Evolutionary conservation across 2,888 invertebrate genomes (phyloP).

Genomic region (Microdon myrmicae): DNA sequence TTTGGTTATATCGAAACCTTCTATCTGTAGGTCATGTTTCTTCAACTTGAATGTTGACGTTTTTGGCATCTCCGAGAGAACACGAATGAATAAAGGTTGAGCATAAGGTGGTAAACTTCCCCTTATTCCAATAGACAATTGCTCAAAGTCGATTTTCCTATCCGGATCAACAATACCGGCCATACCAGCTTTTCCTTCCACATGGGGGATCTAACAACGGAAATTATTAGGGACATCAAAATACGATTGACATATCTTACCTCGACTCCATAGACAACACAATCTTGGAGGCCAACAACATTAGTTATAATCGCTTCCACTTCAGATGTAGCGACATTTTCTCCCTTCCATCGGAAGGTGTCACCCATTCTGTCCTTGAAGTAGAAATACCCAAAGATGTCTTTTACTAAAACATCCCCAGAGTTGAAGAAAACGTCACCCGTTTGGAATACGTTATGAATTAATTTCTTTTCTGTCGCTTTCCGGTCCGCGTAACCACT

Average conservation of each 20-base stretch:
- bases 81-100: conserved; percentile 86
- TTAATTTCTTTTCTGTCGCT: conserved; percentile 87
- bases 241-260: conserved; percentile 69
- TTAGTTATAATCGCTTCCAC: conserved; percentile 91
- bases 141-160: conserved; percentile 70
- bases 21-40: conserved; percentile 85
- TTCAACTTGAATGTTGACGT: conserved; percentile 93
- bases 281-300: conserved; percentile 78
- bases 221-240: background rate
- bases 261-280: conserved; percentile 91
- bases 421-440: conserved; percentile 94
- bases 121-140: conserved; percentile 75
- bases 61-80: conserved; percentile 80
- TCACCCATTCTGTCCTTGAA: conserved; percentile 92
- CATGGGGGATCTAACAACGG: conserved; percentile 74
- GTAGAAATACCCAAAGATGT: conserved; percentile 92
- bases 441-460: conserved; percentile 81
- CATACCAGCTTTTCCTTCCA: conserved; percentile 94
- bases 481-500: conserved; percentile 74
- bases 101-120: conserved; percentile 85
- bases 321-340: conserved; percentile 96
- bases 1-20: conserved; percentile 82
- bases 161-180: conserved; percentile 83
- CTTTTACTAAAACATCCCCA: conserved; percentile 88
- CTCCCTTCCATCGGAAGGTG: conserved; percentile 92